A percentile compares a stretch with the other conserved stretches of the same genome.
Conservation (phyloP, 2,888 invertebrate species). For the Tenthredo distinguenda region DNA sequence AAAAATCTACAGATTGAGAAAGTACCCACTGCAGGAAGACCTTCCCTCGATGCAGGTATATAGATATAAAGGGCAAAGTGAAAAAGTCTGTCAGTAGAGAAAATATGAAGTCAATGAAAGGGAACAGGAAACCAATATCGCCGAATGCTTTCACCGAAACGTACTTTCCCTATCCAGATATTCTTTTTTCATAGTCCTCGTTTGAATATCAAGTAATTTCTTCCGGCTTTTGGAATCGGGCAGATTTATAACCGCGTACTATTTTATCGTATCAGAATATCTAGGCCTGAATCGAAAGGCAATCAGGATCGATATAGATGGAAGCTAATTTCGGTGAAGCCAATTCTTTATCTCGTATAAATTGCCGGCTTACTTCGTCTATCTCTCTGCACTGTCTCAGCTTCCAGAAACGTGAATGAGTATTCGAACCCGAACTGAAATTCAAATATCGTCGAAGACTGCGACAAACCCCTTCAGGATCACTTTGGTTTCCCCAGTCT, state of each 20-base stretch:
- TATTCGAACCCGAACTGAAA: neutral
- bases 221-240: neutral
- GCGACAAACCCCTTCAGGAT: neutral
- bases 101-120: conserved; percentile 2
- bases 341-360: neutral
- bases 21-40: neutral
- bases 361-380: neutral
- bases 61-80: neutral
- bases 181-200: neutral
- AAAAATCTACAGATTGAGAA: neutral
- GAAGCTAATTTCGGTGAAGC: neutral
- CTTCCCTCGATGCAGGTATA: neutral
- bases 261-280: neutral
- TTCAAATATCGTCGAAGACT: neutral
- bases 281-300: neutral
- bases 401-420: conserved; percentile 2
- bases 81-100: neutral
- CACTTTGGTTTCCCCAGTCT: neutral
- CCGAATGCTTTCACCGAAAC: conserved; percentile 10
- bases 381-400: neutral
- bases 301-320: neutral
- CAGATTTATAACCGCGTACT: neutral
- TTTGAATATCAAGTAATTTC: conserved; percentile 28
- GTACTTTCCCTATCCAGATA: neutral
- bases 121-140: conserved; percentile 31